These are phyloP conservation scores for Hirtodrosophila duncani DNA, from an alignment of 2,888 invertebrate genomes.

Conservation along the genomic window DNA sequence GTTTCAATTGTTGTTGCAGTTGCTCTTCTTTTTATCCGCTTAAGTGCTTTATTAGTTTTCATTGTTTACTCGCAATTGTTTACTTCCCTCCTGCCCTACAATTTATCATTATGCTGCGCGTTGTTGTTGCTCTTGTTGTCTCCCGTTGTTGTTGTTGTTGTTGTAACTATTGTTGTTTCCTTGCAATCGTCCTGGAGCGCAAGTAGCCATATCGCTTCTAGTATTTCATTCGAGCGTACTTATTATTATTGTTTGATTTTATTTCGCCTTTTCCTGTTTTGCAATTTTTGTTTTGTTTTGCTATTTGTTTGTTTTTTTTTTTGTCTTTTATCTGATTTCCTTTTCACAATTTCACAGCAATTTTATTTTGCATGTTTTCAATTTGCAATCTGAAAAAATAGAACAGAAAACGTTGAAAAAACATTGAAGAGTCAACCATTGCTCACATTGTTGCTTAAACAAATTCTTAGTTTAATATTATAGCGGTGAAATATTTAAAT, in stretches of 20 bases:
- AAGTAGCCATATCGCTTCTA: no score
- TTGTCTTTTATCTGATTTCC: slow-evolving; percentile 10
- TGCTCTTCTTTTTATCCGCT: slow-evolving; percentile 49
- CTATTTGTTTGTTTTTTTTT: background rate
- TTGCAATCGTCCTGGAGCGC: no score
- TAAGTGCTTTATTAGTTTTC: slow-evolving; percentile 68
- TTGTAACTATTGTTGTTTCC: slow-evolving; percentile 8
- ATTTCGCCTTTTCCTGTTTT: slow-evolving; percentile 8
- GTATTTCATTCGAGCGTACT: slow-evolving; percentile 37
- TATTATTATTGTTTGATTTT: slow-evolving; percentile 29
- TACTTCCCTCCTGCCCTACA: slow-evolving; percentile 21
- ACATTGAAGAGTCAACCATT: slow-evolving; percentile 12
- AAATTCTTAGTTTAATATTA: no score
- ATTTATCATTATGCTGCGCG: background rate
- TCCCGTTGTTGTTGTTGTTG: slow-evolving; percentile 20
- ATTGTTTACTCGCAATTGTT: slow-evolving; percentile 56
- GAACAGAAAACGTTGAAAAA: slow-evolving; percentile 1
- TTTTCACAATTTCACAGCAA: slow-evolving; percentile 37
- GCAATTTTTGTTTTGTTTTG: background rate
- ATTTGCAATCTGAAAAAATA: slow-evolving; percentile 50
- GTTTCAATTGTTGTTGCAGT: slow-evolving; percentile 29
- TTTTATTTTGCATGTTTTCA: slow-evolving; percentile 43
- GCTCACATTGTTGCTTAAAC: no score
- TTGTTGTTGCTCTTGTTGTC: background rate
- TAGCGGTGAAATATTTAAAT: no score